Conservation (phyloP, 2,113 vertebrate genomes). For the Drymodes brunneopygia region DNA sequence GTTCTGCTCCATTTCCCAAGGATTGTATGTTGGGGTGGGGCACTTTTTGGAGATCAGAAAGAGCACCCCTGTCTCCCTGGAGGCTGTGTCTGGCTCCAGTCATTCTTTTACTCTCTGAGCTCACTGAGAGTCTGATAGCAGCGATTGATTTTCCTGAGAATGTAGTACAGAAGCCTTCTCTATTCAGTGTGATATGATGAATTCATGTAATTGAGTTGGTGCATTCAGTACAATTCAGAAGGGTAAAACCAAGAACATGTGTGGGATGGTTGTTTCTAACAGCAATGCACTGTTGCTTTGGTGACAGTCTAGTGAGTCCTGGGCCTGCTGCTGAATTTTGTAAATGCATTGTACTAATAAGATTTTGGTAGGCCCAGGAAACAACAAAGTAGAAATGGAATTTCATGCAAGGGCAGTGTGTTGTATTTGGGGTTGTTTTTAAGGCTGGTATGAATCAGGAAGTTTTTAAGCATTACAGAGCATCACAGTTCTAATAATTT, state of each 20-base stretch:
- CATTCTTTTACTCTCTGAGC: neutral
- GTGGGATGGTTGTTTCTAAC: neutral
- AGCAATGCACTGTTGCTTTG: neutral
- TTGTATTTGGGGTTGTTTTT: neutral
- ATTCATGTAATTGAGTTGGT: neutral
- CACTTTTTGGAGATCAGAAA: neutral
- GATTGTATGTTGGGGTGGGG: fast-evolving
- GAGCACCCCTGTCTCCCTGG: neutral
- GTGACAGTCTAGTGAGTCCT: neutral
- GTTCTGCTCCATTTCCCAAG: neutral
- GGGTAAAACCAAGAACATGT: neutral
- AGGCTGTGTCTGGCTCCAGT: neutral
- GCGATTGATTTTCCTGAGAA: neutral
- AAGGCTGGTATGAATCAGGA: fast-evolving
- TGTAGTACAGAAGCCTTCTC: neutral
- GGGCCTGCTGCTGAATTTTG: neutral
- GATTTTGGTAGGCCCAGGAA: neutral
- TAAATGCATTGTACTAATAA: neutral
- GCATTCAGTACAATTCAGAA: neutral
- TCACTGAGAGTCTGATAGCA: neutral
- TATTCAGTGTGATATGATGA: neutral
- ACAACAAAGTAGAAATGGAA: neutral
- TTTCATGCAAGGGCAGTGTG: neutral
- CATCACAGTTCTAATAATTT: neutral
- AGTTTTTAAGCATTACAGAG: neutral